Percentiles rank a stretch among this genome's conserved stretches.
Evolutionary conservation across 2,797 vertebrate species (phyloP).

Genomic region (Silurus aristotelis): DNA sequence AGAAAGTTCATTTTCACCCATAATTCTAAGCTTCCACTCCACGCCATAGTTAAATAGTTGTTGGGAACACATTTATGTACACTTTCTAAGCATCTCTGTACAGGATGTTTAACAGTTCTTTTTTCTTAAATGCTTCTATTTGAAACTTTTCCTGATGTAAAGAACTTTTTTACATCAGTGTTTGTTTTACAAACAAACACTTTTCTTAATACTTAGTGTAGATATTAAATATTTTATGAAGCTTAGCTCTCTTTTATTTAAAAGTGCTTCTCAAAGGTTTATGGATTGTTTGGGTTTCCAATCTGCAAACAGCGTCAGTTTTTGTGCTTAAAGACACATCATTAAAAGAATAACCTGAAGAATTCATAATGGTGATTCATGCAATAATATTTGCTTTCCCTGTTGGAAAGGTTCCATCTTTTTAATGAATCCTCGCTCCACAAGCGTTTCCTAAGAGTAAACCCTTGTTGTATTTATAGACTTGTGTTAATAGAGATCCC

Average conservation of each 20-base stretch:
- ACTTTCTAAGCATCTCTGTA: not conserved
- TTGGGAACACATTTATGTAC: not conserved
- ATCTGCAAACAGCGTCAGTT: not conserved
- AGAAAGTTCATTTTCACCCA: not conserved
- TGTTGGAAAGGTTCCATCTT: not conserved
- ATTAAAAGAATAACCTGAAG: not conserved
- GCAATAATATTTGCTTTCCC: not conserved
- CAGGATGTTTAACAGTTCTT: not conserved
- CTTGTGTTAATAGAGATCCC: not conserved
- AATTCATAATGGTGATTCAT: not conserved
- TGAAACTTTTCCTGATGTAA: not conserved
- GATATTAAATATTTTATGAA: not conserved
- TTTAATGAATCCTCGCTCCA: not conserved
- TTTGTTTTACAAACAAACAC: too few species aligned
- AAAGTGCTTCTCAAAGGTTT: not conserved
- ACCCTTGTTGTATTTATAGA: not conserved
- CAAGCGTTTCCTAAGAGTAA: not conserved
- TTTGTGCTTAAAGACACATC: too few species aligned
- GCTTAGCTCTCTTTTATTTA: not conserved
- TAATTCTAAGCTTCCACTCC: not conserved
- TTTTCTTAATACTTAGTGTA: not conserved
- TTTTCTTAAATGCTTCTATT: not conserved
- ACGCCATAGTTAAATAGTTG: not conserved
- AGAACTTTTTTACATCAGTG: too few species aligned
- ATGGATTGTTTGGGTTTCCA: not conserved